Conservation (phyloP, 2,888 invertebrate species). For the Micropterix aruncella region DNA sequence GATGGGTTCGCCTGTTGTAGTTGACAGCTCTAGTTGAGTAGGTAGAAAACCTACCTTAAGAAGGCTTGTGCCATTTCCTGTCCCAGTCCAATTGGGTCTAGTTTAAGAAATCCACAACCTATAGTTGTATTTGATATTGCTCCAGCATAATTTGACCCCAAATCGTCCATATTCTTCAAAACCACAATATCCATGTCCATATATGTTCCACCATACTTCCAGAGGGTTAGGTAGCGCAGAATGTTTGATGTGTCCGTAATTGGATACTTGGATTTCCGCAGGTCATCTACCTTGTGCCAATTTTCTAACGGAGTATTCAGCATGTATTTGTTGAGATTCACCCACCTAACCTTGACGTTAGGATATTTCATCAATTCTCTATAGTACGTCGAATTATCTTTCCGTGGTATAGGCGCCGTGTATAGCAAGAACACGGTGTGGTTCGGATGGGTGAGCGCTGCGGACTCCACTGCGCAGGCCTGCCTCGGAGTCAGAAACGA, state of each 20-base stretch:
- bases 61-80: no score
- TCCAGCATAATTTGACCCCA: conserved; percentile 38
- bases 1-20: no score
- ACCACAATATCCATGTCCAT: conserved; percentile 44
- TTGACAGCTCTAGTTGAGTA: no score
- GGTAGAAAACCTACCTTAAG: no score
- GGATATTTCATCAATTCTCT: conserved; percentile 22
- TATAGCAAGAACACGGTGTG: conserved; percentile 32
- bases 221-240: conserved; percentile 39
- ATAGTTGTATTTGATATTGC: no score
- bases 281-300: conserved; percentile 26
- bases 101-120: no score
- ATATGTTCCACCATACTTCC: conserved; percentile 47
- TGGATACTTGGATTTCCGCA: conserved; percentile 33
- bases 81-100: no score
- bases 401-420: conserved; percentile 25
- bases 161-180: conserved; percentile 28
- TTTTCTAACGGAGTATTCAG: conserved; percentile 33
- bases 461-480: conserved; percentile 46
- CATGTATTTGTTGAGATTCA: conserved; percentile 27
- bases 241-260: conserved; percentile 43
- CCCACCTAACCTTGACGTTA: conserved; percentile 27
- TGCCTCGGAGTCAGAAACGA: conserved; percentile 28
- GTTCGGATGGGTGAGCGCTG: conserved; percentile 37
- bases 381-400: conserved; percentile 4